Base-by-base conservation (phyloP, 1,140 invertebrate species). In the Anagrus nilaparvatae region DNA sequence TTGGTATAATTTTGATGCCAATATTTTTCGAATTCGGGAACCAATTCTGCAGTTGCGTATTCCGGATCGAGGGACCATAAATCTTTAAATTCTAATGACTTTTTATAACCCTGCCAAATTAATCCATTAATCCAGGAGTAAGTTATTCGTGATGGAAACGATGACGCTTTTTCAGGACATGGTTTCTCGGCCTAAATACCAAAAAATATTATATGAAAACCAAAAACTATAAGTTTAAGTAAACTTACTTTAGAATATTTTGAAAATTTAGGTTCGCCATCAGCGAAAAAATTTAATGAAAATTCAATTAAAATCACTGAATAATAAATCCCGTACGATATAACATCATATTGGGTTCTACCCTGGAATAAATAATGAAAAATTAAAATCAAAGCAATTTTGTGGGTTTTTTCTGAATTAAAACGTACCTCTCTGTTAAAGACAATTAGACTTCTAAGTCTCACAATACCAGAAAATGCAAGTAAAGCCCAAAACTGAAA, bases 41-140 rank as follows among this genome's bases (percentile, higher is more conserved):
- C 78, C 3, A 95, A 76, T 63, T 81, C 78, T 23, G 65, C 67
- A 14, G 89, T 83, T 23, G 77, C 78, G 60, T 97, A 88, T 53
- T 82, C 77, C 3, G 80, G 77, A 54, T 90, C 88, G 56, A 97
- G 75, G 28, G 83, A 78, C 92, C 92, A 98, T 1, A 97, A 63
- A 66, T 97, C 87, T 23, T 73, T 69, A 30, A 76, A 73, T 49
- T 82, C 83, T 20, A 98, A 65, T 8, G 87, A 82, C 43, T 81
- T 80, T 47, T 76, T 78, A 64, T 84, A 95, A 2, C 92, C 92
- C 43, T 76, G 77, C 67, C 84, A 79, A 1, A 86, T 82, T 50
- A 95, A 66, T 1, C 63, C 44, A 62, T 92, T 85, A 61, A 97
- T 94, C 95, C 95, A 98, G 36, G 81, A 77, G 60, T 93, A 98